Conservation (phyloP, 2,797 vertebrate species). For the Sebastes cheni region DNA sequence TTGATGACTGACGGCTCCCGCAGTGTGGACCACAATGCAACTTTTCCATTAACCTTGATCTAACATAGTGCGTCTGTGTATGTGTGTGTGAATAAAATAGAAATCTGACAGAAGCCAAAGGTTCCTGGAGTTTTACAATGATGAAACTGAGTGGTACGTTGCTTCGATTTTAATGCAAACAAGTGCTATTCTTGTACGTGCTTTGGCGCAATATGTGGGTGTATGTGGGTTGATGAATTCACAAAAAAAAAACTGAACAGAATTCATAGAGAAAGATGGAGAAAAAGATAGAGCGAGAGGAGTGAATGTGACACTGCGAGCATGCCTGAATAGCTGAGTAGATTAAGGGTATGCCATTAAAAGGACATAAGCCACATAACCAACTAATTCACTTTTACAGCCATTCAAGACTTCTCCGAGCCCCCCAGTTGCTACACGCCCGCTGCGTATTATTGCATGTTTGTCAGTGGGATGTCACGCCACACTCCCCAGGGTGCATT, state of each 20-base stretch:
- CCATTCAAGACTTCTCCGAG: conserved; percentile 51
- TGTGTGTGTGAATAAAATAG: conserved; percentile 4
- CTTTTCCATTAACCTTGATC: conserved; percentile 73
- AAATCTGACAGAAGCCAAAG: conserved; percentile 20
- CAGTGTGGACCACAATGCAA: conserved; percentile 30
- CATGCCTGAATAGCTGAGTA: conserved; percentile 19
- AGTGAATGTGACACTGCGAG: neutral
- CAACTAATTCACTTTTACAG: conserved; percentile 57
- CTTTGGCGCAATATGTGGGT: neutral
- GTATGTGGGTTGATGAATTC: neutral
- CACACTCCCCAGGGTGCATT: conserved; percentile 53
- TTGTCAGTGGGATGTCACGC: conserved; percentile 60
- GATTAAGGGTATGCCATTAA: conserved; percentile 40
- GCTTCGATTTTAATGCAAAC: conserved; percentile 6
- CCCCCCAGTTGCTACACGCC: conserved; percentile 16
- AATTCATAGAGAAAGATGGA: conserved; percentile 31
- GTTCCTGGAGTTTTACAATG: conserved; percentile 25
- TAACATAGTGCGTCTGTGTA: conserved; percentile 6
- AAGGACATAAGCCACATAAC: conserved; percentile 40
- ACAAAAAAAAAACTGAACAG: neutral
- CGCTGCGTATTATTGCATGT: conserved; percentile 59
- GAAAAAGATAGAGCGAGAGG: conserved; percentile 6
- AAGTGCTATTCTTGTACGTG: neutral
- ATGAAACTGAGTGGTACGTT: neutral
- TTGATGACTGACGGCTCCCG: conserved; percentile 46